Evolutionary conservation across 2,113 vertebrate genomes (phyloP), one percentile per base, ranked within the genome.

Genomic region (Mustelus asterias): DNA sequence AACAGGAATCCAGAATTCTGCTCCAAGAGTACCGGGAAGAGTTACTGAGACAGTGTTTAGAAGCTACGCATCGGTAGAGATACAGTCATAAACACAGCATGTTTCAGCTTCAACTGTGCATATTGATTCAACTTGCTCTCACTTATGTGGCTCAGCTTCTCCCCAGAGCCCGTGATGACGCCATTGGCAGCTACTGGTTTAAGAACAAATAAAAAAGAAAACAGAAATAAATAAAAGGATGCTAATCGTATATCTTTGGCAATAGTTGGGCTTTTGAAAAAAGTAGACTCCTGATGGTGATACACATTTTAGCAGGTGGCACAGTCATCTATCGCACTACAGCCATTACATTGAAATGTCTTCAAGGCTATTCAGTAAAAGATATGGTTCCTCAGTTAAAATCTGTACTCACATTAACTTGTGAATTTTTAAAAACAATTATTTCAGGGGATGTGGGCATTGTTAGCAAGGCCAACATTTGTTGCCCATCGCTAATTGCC

Each of bases 81-180:
- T 3, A 95, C 18, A 95, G 94, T 72, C 44, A 76, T 76, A 72
- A 60, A 72, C 94, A 72, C 67, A 54, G 94, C 94, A 95, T 95
- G 94, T 20, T 76, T 54, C 69, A 33, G 24, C 67, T 95, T 95
- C 69, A 95, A 76, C 67, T 95, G 94, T 95, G 94, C 16, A 95
- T 54, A 95, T 95, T 70, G 94, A 95, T 72, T 95, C 94, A 95
- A 54, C 44, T 95, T 13, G 67, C 69, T 95, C 94, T 41, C 67
- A 72, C 69, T 29, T 44, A 48, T 33, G 92, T 54, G 41, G 60
- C 67, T 76, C 24, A 95, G 69, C 16, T 76, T 76, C 24, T 44
- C 44, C 67, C 67, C 24, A 72, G 69, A 76, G 94, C 22, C 65
- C 7, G 37, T 94, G 67, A 94, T 94, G 88, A 92, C 88, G 67